Evolutionary conservation across 2,113 vertebrate genomes (phyloP).

Genomic region (Pluvianellus socialis): DNA sequence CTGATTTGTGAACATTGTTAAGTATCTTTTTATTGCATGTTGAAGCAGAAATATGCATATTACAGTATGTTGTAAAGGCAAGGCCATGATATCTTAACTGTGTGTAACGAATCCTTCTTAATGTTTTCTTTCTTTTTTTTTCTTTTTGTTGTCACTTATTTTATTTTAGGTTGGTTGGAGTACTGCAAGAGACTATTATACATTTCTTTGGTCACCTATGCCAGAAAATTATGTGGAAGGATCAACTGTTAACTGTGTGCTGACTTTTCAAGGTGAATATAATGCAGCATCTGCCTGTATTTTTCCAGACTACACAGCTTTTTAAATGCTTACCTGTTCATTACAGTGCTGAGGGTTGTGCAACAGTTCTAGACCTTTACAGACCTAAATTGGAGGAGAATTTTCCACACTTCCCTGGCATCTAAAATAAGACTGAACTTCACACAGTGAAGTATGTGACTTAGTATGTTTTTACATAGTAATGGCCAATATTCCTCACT

Average conservation of each 20-base stretch:
- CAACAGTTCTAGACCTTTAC: background rate
- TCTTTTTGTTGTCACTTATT: background rate
- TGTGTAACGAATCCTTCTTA: background rate
- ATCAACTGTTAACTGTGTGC: constrained; percentile 88
- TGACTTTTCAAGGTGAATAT: constrained; percentile 93
- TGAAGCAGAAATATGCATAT: constrained; percentile 10
- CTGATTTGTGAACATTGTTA: constrained; percentile 60
- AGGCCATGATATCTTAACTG: background rate
- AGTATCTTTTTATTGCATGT: constrained; percentile 49
- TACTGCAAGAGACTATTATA: constrained; percentile 98
- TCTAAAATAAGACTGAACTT: too few relatives aligned
- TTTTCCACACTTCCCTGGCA: background rate
- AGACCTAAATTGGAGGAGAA: background rate
- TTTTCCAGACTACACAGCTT: background rate
- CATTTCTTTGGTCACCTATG: constrained; percentile 97
- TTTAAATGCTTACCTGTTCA: background rate
- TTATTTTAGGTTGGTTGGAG: constrained; percentile 94
- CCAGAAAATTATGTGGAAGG: constrained; percentile 91
- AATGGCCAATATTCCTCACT: background rate
- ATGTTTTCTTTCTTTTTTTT: background rate
- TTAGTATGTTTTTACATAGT: background rate
- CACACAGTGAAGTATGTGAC: background rate
- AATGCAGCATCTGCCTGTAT: background rate
- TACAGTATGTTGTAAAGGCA: background rate
- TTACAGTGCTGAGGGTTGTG: background rate